These are phyloP conservation scores for Rallus crepitans DNA, from an alignment of 2,797 vertebrate genomes.

Conservation along the genomic window DNA sequence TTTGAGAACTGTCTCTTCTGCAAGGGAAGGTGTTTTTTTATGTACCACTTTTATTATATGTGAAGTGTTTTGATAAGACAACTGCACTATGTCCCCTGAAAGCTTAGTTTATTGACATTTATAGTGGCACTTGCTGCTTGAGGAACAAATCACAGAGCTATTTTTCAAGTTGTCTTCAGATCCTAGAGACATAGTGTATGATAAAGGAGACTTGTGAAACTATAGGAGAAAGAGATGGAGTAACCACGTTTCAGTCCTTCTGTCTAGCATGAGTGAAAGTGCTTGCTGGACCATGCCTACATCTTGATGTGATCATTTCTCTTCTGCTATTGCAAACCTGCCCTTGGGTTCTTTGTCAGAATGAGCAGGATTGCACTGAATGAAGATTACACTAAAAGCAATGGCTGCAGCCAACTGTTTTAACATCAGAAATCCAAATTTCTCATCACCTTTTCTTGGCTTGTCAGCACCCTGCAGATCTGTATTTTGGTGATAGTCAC, in stretches of 20 bases:
- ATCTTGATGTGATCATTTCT: accelerated
- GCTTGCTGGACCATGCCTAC: background rate
- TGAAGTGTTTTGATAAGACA: slow-evolving; percentile 55
- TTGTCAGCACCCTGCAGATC: background rate
- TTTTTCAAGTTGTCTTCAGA: slow-evolving; percentile 4
- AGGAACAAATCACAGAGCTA: slow-evolving; percentile 23
- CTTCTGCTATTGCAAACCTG: background rate
- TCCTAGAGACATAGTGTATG: background rate
- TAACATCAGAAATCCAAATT: background rate
- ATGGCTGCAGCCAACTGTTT: background rate
- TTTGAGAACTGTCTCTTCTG: slow-evolving; percentile 26
- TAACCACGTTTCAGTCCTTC: background rate
- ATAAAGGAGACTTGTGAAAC: background rate
- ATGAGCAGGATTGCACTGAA: background rate
- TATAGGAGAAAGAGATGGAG: background rate
- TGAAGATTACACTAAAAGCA: background rate
- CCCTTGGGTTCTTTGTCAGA: background rate
- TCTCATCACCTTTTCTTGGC: background rate
- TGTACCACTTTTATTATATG: background rate
- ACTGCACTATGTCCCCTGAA: slow-evolving; percentile 17
- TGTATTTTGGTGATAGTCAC: background rate
- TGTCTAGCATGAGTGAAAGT: background rate
- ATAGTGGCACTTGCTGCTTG: background rate
- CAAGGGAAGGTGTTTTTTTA: background rate
- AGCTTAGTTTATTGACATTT: slow-evolving; percentile 36